These are phyloP conservation scores for Limnothrissa miodon DNA, from an alignment of 2,113 vertebrate species.

Conservation along the genomic window DNA sequence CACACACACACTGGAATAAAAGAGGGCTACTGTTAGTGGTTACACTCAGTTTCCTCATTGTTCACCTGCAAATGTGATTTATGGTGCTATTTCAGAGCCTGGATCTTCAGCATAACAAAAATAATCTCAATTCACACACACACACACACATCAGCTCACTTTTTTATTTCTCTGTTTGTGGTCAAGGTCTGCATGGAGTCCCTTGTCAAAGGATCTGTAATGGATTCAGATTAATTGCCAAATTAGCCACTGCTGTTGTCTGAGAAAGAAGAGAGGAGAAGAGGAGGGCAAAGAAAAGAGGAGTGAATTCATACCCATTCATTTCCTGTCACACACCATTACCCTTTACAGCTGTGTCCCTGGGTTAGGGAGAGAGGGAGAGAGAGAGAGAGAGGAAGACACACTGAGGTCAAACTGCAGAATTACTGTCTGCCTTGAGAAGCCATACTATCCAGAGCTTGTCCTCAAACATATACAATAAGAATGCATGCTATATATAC, in stretches of 20 bases:
- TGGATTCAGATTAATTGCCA: constrained; percentile 59
- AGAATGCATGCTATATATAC: neutral
- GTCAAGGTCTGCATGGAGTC: constrained; percentile 34
- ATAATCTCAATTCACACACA: neutral
- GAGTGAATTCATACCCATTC: constrained; percentile 38
- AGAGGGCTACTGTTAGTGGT: neutral
- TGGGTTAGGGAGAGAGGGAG: constrained; percentile 33
- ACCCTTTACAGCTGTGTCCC: constrained; percentile 45
- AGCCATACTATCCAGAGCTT: neutral
- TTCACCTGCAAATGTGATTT: neutral
- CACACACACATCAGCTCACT: neutral
- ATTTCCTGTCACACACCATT: constrained; percentile 45
- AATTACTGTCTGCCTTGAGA: constrained; percentile 1
- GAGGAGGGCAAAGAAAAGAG: constrained; percentile 12
- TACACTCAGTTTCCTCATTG: neutral
- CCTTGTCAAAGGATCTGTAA: constrained; percentile 51
- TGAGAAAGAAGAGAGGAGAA: constrained; percentile 34
- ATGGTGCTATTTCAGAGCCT: constrained; percentile 6
- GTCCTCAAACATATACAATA: neutral
- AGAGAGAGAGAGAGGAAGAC: neutral
- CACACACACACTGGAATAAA: neutral
- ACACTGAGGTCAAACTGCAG: neutral
- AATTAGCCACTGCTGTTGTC: constrained; percentile 54
- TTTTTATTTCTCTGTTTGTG: neutral
- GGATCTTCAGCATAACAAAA: neutral